Conservation (phyloP, 2,797 vertebrate genomes). For the Delichon dasypus region DNA sequence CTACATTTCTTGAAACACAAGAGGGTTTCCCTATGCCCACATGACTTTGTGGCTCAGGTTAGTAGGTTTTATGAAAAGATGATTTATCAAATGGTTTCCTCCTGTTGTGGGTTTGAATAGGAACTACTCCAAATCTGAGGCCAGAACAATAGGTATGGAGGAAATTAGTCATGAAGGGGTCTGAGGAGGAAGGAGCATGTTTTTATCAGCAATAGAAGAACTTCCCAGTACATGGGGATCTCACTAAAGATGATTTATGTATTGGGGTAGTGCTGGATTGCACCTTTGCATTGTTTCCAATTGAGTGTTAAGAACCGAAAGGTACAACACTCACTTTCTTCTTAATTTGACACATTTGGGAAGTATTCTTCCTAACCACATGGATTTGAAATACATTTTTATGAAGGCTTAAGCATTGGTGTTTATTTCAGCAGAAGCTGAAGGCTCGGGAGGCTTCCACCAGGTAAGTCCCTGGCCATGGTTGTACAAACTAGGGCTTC, state of each 20-base stretch:
- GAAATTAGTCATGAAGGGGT: conserved; percentile 57
- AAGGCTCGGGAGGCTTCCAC: not conserved
- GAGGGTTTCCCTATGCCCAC: not conserved
- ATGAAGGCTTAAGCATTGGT: not conserved
- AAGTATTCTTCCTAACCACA: not conserved
- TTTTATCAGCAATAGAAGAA: conserved; percentile 43
- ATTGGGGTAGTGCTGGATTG: not conserved
- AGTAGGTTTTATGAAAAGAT: conserved; percentile 10
- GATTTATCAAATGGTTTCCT: conserved; percentile 54
- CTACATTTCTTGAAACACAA: not conserved
- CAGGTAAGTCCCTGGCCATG: not conserved
- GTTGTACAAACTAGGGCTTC: not conserved
- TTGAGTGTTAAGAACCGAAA: not conserved
- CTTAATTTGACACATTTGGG: not conserved
- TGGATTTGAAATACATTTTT: not conserved
- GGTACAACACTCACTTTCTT: not conserved
- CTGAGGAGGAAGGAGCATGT: conserved; percentile 45
- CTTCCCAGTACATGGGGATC: not conserved
- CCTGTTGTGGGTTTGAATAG: conserved; percentile 43
- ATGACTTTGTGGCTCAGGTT: not conserved
- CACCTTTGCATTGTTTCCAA: not conserved
- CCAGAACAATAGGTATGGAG: conserved; percentile 54
- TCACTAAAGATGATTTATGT: not conserved
- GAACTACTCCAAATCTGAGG: conserved; percentile 31
- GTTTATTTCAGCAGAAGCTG: not conserved